These are phyloP conservation scores for Macquaria ambigua DNA, from an alignment of 2,113 vertebrate species.

Conservation along the genomic window DNA sequence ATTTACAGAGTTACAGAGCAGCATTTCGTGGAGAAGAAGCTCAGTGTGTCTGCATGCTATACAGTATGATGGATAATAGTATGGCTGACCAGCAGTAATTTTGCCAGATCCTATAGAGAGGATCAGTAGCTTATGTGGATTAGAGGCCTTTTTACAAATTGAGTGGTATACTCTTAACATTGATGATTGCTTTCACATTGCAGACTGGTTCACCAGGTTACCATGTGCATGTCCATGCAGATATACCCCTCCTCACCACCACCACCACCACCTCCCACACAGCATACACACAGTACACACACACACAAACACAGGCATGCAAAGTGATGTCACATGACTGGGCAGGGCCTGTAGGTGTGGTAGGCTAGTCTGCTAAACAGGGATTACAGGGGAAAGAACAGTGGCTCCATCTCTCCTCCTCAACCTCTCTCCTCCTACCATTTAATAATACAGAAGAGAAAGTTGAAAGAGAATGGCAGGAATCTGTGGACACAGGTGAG, in stretches of 20 bases:
- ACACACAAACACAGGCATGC: slow-evolving; percentile 56
- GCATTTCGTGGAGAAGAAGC: background rate
- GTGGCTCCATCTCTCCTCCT: slow-evolving; percentile 6
- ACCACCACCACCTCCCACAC: background rate
- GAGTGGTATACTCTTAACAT: background rate
- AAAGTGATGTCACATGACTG: slow-evolving; percentile 77
- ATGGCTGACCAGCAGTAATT: slow-evolving; percentile 26
- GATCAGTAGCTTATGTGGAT: slow-evolving; percentile 48
- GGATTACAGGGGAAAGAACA: slow-evolving; percentile 69
- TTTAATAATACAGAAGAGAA: background rate
- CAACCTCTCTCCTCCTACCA: slow-evolving; percentile 4
- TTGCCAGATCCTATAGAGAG: slow-evolving; percentile 22
- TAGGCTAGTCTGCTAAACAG: slow-evolving; percentile 60
- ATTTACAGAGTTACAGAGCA: background rate
- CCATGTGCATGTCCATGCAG: background rate
- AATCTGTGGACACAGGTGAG: slow-evolving; percentile 53
- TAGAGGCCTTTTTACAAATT: slow-evolving; percentile 1
- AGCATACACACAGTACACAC: background rate
- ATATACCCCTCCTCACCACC: background rate
- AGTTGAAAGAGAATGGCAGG: slow-evolving; percentile 44
- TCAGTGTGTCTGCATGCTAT: background rate
- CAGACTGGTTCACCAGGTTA: slow-evolving; percentile 21
- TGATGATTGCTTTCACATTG: background rate
- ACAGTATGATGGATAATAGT: background rate
- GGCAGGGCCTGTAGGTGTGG: slow-evolving; percentile 77